Conservation (phyloP, 2,797 vertebrate genomes). For the Orientallactaga sibirica region DNA sequence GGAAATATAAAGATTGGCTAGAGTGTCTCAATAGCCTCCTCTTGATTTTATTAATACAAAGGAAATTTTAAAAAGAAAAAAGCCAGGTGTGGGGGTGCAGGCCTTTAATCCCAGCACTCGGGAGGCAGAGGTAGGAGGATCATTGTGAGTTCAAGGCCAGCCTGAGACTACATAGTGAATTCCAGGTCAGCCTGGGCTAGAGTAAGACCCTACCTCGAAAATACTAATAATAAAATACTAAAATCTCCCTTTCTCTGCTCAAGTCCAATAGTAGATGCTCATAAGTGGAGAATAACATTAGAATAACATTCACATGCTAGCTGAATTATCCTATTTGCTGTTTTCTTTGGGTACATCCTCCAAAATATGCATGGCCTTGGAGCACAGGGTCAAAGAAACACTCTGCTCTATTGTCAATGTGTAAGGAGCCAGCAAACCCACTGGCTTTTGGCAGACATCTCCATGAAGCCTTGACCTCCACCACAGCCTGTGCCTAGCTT, state of each 20-base stretch:
- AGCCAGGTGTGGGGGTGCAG: too few species aligned
- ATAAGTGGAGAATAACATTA: slow-evolving; percentile 32
- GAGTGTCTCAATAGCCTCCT: not conserved
- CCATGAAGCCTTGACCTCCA: not conserved
- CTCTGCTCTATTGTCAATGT: slow-evolving; percentile 79
- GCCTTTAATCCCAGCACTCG: too few species aligned
- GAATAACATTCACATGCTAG: not conserved
- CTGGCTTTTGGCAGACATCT: slow-evolving; percentile 73
- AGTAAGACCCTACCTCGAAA: too few species aligned
- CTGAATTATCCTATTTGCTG: slow-evolving; percentile 65
- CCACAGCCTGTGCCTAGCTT: slow-evolving; percentile 76
- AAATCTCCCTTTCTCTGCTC: not conserved
- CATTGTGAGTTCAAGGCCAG: too few species aligned
- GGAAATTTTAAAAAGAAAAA: not conserved
- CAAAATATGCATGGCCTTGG: slow-evolving; percentile 81
- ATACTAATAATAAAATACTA: not conserved
- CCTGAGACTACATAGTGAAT: too few species aligned
- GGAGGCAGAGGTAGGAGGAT: too few species aligned
- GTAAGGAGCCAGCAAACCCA: slow-evolving; percentile 83
- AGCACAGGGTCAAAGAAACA: slow-evolving; percentile 84
- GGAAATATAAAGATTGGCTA: not conserved
- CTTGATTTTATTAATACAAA: slow-evolving; percentile 29
- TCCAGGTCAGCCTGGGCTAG: too few species aligned
- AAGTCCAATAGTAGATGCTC: not conserved
- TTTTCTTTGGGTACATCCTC: slow-evolving; percentile 80